Percentiles rank a stretch among this genome's conserved stretches.
phyloP scores from a whole-genome alignment of 2,113 vertebrate genomes.

The Alouatta palliata region DNA sequence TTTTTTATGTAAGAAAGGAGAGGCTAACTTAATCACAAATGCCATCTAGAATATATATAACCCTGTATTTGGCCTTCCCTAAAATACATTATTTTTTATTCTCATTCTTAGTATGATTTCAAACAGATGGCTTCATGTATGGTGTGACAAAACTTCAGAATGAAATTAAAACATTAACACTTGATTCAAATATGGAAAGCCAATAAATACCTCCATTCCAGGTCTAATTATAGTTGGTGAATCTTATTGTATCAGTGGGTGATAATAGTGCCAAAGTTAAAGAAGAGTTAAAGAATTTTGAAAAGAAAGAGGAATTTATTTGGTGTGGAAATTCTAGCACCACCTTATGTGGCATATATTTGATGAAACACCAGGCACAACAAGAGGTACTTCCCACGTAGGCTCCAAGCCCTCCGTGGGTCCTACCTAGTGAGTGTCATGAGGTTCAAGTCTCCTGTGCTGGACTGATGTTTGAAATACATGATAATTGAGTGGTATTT shows the following conservation, averaged over 20 bases:
- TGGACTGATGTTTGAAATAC: constrained; percentile 43
- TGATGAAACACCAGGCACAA: background rate
- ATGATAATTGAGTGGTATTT: constrained; percentile 53
- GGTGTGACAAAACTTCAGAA: background rate
- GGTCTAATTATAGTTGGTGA: background rate
- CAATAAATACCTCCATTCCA: background rate
- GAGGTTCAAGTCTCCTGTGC: background rate
- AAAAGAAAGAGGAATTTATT: background rate
- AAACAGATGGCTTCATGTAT: constrained; percentile 4
- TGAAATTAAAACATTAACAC: background rate
- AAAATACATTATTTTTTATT: constrained; percentile 27
- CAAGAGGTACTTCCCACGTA: background rate
- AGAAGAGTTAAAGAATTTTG: background rate
- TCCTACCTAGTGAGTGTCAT: background rate
- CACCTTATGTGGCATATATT: background rate
- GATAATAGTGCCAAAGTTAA: background rate
- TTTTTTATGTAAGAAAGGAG: background rate
- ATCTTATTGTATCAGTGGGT: constrained; percentile 4
- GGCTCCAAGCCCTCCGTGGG: background rate
- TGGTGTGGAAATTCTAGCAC: background rate
- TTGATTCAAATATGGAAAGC: constrained; percentile 30
- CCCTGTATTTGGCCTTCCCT: background rate
- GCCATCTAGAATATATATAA: background rate
- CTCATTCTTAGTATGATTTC: background rate
- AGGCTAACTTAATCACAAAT: background rate